A percentile compares a stretch with the other conserved stretches of the same genome.
These are phyloP conservation scores for Pseudochaenichthys georgianus DNA, from an alignment of 2,797 vertebrate species.

Conservation along the genomic window DNA sequence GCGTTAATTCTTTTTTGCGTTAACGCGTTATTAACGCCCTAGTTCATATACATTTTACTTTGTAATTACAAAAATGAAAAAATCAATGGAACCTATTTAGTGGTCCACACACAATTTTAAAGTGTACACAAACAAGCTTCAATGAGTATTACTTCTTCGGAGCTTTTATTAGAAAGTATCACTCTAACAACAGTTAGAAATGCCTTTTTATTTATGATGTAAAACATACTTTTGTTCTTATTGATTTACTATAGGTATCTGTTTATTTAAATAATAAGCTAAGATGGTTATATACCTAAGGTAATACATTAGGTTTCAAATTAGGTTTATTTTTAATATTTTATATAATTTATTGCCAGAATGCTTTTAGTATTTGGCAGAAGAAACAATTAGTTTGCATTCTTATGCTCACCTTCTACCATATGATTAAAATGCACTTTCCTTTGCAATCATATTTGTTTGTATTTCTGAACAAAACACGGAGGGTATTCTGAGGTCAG, in stretches of 20 bases:
- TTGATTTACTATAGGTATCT: too few relatives aligned
- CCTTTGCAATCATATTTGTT: neutral
- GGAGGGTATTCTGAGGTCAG: neutral
- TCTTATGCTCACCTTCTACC: too few relatives aligned
- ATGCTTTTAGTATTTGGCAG: too few relatives aligned
- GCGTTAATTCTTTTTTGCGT: too few relatives aligned
- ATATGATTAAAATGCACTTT: too few relatives aligned
- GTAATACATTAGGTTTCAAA: too few relatives aligned
- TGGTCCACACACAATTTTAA: neutral
- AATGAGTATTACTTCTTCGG: neutral
- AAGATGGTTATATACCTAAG: too few relatives aligned
- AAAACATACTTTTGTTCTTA: neutral
- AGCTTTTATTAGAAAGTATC: constrained; percentile 9
- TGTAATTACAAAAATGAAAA: neutral
- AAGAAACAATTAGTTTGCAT: too few relatives aligned
- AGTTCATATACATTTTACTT: neutral
- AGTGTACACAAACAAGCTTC: constrained; percentile 15
- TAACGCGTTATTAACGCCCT: too few relatives aligned
- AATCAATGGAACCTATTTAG: neutral
- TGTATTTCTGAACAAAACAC: neutral
- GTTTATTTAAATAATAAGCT: too few relatives aligned
- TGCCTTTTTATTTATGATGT: neutral
- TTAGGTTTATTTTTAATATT: too few relatives aligned
- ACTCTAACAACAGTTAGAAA: neutral
- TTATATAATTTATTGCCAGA: too few relatives aligned